These are phyloP conservation scores for Pardosa pseudoannulata DNA, from an alignment of 2,888 invertebrate species.

Conservation along the genomic window DNA sequence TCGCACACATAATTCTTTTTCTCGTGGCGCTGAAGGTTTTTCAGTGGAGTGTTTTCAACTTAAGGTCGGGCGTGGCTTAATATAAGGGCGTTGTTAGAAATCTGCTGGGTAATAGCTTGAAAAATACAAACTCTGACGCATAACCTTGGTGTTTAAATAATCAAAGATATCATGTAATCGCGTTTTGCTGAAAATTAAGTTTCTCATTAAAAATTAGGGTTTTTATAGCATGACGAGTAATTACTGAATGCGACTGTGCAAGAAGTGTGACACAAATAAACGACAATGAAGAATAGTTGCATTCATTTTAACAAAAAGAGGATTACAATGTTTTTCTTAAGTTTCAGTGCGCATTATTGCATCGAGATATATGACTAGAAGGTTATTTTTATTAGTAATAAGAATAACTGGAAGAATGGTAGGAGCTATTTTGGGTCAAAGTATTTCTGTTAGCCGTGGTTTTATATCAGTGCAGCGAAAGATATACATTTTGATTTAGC, in stretches of 20 bases:
- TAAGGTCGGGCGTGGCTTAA: constrained; percentile 34
- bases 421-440: too few relatives aligned
- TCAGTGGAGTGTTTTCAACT: background rate
- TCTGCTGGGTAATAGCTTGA: constrained; percentile 1
- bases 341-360: too few relatives aligned
- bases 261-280: too few relatives aligned
- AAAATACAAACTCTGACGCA: constrained; percentile 3
- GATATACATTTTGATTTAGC: too few relatives aligned
- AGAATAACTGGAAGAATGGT: too few relatives aligned
- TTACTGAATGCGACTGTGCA: background rate
- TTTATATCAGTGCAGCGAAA: too few relatives aligned
- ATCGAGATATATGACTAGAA: too few relatives aligned
- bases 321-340: too few relatives aligned
- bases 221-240: background rate
- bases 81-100: constrained; percentile 53
- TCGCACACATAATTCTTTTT: background rate
- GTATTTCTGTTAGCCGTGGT: too few relatives aligned
- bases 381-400: too few relatives aligned
- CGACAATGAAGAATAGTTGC: too few relatives aligned
- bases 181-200: background rate
- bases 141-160: background rate
- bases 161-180: background rate
- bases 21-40: background rate
- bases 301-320: too few relatives aligned
- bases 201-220: background rate